A percentile compares a stretch with the other conserved stretches of the same genome.
Evolutionary conservation across 2,113 vertebrate genomes (phyloP).

Genomic region (Callaeas wilsoni): DNA sequence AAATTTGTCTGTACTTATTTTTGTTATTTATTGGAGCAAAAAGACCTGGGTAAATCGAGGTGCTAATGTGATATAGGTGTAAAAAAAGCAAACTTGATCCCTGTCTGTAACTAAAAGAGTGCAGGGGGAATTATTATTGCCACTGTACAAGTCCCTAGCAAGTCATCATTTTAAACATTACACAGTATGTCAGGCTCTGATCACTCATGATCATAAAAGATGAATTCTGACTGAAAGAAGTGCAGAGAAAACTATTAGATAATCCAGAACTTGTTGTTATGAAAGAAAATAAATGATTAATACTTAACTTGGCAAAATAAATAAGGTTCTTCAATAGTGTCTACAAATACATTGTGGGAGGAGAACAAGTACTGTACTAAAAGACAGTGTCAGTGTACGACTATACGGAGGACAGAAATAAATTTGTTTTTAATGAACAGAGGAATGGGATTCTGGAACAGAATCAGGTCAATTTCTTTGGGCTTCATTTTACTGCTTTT

Average conservation of each 20-base stretch:
- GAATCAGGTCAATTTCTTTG: not conserved
- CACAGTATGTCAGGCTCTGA: not conserved
- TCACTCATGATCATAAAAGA: not conserved
- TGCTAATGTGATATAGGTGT: not conserved
- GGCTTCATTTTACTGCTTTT: not conserved
- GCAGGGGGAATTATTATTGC: not conserved
- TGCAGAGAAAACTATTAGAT: not conserved
- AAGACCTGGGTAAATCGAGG: not conserved
- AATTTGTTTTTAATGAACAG: not conserved
- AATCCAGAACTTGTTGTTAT: not conserved
- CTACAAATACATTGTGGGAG: not conserved
- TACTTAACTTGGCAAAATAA: not conserved
- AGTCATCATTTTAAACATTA: not conserved
- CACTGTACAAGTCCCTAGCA: not conserved
- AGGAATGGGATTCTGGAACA: not conserved
- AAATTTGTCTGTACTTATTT: not conserved
- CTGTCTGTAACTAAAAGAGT: not conserved
- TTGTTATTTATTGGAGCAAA: not conserved
- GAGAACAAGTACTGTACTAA: not conserved
- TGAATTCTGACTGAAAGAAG: not conserved
- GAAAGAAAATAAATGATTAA: not conserved
- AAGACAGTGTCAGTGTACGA: not conserved
- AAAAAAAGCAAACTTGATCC: not conserved
- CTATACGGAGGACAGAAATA: not conserved
- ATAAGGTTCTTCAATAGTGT: not conserved